Evolutionary conservation across 2,888 invertebrate genomes (phyloP).

Genomic region (Rhingia campestris): DNA sequence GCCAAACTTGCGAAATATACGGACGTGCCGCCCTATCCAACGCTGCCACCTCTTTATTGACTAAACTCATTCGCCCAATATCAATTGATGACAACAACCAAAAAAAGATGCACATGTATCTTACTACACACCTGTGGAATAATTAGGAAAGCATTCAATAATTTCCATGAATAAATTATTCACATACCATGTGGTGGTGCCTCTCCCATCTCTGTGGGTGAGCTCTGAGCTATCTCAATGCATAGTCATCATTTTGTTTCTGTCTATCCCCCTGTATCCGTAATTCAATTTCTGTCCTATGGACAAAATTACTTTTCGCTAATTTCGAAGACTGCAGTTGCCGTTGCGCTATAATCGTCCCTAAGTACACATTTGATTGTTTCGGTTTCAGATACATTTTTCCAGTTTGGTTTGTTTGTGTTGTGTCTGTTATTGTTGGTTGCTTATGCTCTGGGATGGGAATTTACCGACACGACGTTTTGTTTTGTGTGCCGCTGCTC

Average conservation of each 20-base stretch:
- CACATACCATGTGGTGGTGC: slow-evolving; percentile 7
- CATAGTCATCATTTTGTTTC: slow-evolving; percentile 28
- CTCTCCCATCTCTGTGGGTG: slow-evolving; percentile 69
- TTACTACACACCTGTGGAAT: slow-evolving; percentile 67
- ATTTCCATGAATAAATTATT: slow-evolving; percentile 64
- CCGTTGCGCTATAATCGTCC: slow-evolving; percentile 59
- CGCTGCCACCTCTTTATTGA: slow-evolving; percentile 30
- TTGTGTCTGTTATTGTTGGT: slow-evolving; percentile 33
- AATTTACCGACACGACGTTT: slow-evolving; percentile 23
- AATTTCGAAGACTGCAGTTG: slow-evolving; percentile 58
- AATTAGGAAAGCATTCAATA: slow-evolving; percentile 63
- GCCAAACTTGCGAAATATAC: neutral
- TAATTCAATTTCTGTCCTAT: slow-evolving; percentile 26
- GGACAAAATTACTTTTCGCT: slow-evolving; percentile 43
- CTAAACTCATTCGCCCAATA: slow-evolving; percentile 50
- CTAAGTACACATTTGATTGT: slow-evolving; percentile 70
- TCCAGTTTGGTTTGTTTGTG: slow-evolving; percentile 29
- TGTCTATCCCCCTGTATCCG: neutral
- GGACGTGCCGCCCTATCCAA: neutral
- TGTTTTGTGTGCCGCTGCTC: slow-evolving; percentile 7
- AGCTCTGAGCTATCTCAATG: slow-evolving; percentile 20
- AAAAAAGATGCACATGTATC: neutral
- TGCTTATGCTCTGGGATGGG: slow-evolving; percentile 35
- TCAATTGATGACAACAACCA: slow-evolving; percentile 44
- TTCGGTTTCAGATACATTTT: slow-evolving; percentile 57